A percentile compares a stretch with the other conserved stretches of the same genome.
Conservation (phyloP, 2,888 invertebrate genomes). For the Choristoneura rosaceana region DNA sequence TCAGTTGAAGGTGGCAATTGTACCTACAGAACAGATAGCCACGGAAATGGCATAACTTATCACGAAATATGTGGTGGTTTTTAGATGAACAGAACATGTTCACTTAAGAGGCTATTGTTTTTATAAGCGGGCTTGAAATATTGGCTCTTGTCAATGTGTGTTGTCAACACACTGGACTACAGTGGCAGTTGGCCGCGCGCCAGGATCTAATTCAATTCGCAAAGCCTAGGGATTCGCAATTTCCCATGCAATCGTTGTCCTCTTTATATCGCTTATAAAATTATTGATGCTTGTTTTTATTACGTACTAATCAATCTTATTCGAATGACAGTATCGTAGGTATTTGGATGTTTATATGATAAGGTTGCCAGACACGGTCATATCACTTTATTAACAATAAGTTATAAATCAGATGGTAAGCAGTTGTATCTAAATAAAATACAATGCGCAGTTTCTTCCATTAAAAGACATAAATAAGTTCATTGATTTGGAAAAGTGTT, state of each 20-base stretch:
- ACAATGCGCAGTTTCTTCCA: background rate
- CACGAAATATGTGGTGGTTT: background rate
- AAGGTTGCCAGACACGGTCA: background rate
- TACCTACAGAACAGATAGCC: background rate
- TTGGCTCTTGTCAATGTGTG: conserved; percentile 53
- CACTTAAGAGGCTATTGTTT: conserved; percentile 49
- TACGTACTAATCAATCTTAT: conserved; percentile 2
- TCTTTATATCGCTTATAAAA: conserved; percentile 26
- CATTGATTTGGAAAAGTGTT: conserved; percentile 7
- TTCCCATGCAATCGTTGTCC: conserved; percentile 54
- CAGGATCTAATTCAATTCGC: conserved; percentile 72
- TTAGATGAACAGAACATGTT: conserved; percentile 22
- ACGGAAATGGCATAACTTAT: background rate
- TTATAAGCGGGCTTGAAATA: conserved; percentile 38
- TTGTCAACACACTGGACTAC: conserved; percentile 53
- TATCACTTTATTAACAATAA: background rate
- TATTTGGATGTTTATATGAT: background rate
- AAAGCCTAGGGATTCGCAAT: conserved; percentile 52
- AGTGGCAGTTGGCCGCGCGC: conserved; percentile 58
- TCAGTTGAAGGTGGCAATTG: background rate
- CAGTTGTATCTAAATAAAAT: background rate
- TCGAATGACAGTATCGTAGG: background rate
- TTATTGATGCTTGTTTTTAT: conserved; percentile 12
- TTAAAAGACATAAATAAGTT: background rate
- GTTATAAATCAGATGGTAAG: background rate